Evolutionary conservation across 2,797 vertebrate genomes (phyloP).

Genomic region (Streptopelia turtur): DNA sequence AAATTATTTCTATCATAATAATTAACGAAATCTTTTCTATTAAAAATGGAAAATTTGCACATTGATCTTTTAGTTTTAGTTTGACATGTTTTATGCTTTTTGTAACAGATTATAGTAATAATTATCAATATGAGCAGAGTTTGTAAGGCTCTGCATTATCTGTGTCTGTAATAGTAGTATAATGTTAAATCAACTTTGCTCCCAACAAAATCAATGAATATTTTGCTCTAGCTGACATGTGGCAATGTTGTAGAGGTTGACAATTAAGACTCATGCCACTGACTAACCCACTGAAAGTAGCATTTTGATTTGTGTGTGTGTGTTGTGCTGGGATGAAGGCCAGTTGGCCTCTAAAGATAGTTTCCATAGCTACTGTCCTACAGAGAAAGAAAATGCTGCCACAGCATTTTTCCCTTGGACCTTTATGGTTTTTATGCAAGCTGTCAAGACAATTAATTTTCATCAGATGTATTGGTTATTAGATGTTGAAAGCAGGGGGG

Average conservation of each 20-base stretch:
- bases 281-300: constrained; percentile 47
- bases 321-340: constrained; percentile 69
- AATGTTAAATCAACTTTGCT: not conserved
- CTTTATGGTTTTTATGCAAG: constrained; percentile 61
- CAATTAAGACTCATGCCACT: constrained; percentile 45
- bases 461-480: constrained; percentile 59
- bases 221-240: not conserved
- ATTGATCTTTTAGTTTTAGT: not conserved
- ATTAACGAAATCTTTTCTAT: not conserved
- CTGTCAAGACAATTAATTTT: constrained; percentile 66
- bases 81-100: not conserved
- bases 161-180: not conserved
- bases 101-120: not conserved
- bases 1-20: not conserved
- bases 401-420: constrained; percentile 62
- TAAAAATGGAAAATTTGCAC: not conserved
- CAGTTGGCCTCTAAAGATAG: constrained; percentile 76
- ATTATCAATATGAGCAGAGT: not conserved
- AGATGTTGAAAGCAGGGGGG: constrained; percentile 25
- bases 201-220: not conserved
- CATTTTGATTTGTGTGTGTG: constrained; percentile 66
- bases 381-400: constrained; percentile 72
- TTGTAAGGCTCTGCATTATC: not conserved
- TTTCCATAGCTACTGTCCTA: constrained; percentile 80
- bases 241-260: not conserved